phyloP scores from a whole-genome alignment of 2,888 invertebrate genomes.

The Dasysyrphus albostriatus region DNA sequence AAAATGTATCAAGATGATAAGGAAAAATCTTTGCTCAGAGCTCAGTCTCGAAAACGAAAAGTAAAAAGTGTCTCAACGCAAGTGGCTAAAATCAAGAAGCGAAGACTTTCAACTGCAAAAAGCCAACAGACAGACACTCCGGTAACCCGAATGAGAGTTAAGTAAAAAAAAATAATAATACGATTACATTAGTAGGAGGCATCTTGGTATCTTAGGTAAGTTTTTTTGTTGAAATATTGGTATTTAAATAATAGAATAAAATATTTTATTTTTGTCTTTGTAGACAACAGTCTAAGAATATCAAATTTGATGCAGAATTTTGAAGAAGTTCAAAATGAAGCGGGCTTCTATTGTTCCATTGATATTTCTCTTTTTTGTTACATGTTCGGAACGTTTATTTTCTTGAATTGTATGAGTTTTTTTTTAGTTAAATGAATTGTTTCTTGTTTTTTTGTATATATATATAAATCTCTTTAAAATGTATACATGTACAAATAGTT shows the following conservation, averaged over 20 bases:
- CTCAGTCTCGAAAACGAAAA: background rate
- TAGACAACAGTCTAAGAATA: constrained; percentile 1
- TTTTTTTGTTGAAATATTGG: background rate
- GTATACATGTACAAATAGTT: background rate
- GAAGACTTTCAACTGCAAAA: background rate
- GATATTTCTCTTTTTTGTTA: background rate
- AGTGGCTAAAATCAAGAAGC: background rate
- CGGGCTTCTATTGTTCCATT: constrained; percentile 3
- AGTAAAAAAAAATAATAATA: background rate
- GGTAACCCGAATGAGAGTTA: constrained; percentile 3
- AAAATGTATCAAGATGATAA: background rate
- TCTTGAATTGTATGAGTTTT: background rate
- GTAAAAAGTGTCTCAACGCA: no score
- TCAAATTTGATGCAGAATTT: constrained; percentile 50
- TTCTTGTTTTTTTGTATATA: background rate
- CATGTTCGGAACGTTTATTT: background rate
- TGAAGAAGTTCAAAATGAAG: background rate
- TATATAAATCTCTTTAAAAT: background rate
- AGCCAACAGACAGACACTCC: background rate
- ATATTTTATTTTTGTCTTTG: background rate
- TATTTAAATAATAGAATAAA: background rate
- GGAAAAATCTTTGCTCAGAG: background rate
- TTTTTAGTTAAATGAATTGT: background rate
- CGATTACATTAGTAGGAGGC: background rate
- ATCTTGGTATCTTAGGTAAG: constrained; percentile 31